phyloP scores from a whole-genome alignment of 2,888 invertebrate genomes.

The Cynaeus angustus region DNA sequence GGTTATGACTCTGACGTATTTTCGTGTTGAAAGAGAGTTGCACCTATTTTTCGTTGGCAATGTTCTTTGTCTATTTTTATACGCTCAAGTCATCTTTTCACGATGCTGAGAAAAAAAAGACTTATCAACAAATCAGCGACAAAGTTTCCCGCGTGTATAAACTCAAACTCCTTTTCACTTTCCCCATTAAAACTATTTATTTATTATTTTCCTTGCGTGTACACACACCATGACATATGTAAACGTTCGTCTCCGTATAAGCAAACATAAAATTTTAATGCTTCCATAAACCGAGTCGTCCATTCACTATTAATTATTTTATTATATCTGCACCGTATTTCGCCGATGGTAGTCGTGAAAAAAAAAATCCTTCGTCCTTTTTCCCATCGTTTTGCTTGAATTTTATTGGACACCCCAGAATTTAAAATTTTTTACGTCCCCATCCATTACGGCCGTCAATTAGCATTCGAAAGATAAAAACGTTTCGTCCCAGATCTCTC shows the following conservation, averaged over 20 bases:
- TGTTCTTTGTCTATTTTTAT: too few species aligned
- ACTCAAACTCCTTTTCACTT: not conserved
- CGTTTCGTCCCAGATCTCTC: slow-evolving; percentile 54
- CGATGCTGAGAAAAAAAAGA: too few species aligned
- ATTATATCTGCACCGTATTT: slow-evolving; percentile 29
- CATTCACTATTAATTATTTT: slow-evolving; percentile 39
- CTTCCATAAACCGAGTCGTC: slow-evolving; percentile 22
- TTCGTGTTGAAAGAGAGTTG: too few species aligned
- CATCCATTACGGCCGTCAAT: slow-evolving; percentile 50
- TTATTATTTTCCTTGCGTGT: slow-evolving; percentile 11
- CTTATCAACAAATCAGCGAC: too few species aligned
- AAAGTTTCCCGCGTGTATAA: not conserved
- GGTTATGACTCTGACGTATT: too few species aligned
- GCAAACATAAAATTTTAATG: slow-evolving; percentile 38
- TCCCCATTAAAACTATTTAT: not conserved
- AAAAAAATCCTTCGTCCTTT: slow-evolving; percentile 10
- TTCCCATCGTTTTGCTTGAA: slow-evolving; percentile 35
- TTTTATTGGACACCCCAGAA: slow-evolving; percentile 46
- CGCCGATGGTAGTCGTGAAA: slow-evolving; percentile 7
- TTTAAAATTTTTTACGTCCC: slow-evolving; percentile 44
- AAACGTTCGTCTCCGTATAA: slow-evolving; percentile 6
- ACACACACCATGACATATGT: not conserved
- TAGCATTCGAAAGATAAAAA: slow-evolving; percentile 60
- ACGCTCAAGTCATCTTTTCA: too few species aligned
- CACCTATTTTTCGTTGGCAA: too few species aligned